These are phyloP conservation scores for Branchinecta lindahli DNA, from an alignment of 1,140 invertebrate genomes.

Conservation along the genomic window DNA sequence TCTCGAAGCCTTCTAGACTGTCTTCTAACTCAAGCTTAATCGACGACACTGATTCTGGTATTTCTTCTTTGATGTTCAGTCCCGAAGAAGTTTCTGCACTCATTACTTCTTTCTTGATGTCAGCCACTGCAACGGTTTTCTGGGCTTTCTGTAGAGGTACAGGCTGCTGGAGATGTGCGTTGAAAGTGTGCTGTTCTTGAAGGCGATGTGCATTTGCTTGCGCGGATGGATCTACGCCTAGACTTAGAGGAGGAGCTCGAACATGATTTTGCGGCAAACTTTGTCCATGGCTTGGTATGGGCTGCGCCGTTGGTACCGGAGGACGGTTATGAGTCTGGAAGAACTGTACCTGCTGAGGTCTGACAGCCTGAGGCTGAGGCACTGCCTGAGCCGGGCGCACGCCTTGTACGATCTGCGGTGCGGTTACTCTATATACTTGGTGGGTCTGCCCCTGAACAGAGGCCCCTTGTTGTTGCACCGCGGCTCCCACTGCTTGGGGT, in stretches of 20 bases:
- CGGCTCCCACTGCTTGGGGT: not conserved
- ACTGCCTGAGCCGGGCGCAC: not conserved
- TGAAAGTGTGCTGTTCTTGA: not conserved
- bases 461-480: not conserved
- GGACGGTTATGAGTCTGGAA: too few relatives aligned
- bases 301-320: not conserved
- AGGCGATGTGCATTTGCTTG: not conserved
- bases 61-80: constrained; percentile 15
- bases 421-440: not conserved
- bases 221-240: not conserved
- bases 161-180: not conserved
- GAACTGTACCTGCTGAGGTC: not conserved
- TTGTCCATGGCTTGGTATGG: not conserved
- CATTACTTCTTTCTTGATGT: not conserved
- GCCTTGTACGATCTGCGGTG: not conserved
- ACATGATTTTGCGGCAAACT: not conserved
- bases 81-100: too few relatives aligned
- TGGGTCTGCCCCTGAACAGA: not conserved
- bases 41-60: not conserved
- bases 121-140: not conserved
- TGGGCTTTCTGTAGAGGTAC: not conserved
- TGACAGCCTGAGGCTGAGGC: not conserved
- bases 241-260: not conserved
- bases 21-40: not conserved
- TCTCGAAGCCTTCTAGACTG: constrained; percentile 18